These are phyloP conservation scores for Hemibagrus guttatus DNA, from an alignment of 2,797 vertebrate species.

Conservation along the genomic window DNA sequence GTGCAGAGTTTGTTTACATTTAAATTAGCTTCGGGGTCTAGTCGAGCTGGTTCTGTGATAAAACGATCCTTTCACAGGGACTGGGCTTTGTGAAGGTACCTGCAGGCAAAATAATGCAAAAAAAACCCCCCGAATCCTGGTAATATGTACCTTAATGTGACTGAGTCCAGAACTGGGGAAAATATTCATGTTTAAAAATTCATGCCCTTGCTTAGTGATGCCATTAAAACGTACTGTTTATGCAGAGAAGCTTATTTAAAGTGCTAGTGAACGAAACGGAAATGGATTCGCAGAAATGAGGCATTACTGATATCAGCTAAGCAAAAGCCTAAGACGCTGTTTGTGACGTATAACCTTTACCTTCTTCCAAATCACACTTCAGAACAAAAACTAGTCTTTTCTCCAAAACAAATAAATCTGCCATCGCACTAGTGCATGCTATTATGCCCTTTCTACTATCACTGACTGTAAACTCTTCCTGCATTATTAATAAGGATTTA, in stretches of 20 bases:
- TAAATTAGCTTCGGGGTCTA: not conserved
- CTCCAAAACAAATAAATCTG: not conserved
- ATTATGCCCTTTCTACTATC: not conserved
- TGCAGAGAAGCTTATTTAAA: not conserved
- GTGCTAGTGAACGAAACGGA: not conserved
- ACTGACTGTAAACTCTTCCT: not conserved
- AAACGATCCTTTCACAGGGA: not conserved
- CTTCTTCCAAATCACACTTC: not conserved
- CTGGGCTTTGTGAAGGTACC: not conserved
- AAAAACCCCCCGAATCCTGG: not conserved
- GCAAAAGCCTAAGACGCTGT: not conserved
- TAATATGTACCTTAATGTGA: not conserved
- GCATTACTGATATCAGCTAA: too few species aligned
- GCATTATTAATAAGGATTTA: conserved; percentile 15
- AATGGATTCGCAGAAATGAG: not conserved
- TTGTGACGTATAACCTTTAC: not conserved
- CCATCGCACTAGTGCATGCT: not conserved
- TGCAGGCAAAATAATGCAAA: not conserved
- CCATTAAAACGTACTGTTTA: not conserved
- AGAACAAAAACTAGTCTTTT: not conserved
- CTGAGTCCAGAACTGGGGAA: not conserved
- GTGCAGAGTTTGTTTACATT: not conserved
- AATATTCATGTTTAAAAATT: not conserved
- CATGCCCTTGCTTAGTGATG: not conserved
- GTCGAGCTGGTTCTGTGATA: not conserved